phyloP scores from a whole-genome alignment of 2,797 vertebrate genomes.

The Chrysocyon brachyurus region DNA sequence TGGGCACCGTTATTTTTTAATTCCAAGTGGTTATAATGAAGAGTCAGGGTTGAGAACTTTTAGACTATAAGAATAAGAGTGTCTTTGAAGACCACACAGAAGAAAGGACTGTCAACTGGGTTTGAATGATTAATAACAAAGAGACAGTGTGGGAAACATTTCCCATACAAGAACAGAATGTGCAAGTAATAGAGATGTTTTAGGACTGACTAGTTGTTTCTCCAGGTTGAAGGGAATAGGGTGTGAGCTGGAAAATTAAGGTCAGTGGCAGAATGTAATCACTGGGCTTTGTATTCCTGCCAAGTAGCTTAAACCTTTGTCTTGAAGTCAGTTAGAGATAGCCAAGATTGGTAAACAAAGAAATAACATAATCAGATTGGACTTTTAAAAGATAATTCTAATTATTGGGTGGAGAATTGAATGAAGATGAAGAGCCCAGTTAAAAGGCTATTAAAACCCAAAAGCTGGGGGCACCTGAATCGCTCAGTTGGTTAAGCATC shows the following conservation, averaged over 20 bases:
- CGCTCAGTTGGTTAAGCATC: too few relatives aligned
- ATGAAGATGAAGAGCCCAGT: neutral
- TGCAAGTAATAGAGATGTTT: neutral
- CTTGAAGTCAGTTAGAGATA: constrained; percentile 34
- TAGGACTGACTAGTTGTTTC: neutral
- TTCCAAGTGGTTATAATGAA: neutral
- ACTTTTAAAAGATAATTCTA: neutral
- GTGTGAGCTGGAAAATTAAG: neutral
- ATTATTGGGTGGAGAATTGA: neutral
- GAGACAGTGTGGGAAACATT: neutral
- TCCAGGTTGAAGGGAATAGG: neutral
- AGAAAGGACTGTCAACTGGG: neutral
- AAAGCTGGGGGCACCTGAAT: neutral
- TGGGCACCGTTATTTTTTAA: neutral
- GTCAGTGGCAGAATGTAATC: neutral
- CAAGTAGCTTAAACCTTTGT: constrained; percentile 23
- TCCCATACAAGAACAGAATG: neutral
- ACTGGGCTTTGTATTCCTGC: neutral
- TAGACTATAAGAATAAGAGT: neutral
- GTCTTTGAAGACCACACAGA: neutral
- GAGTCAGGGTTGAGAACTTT: neutral
- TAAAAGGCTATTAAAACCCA: constrained; percentile 1
- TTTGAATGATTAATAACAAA: neutral
- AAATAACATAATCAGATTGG: neutral
- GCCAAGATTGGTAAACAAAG: constrained; percentile 24